Evolutionary conservation across 2,113 vertebrate species (phyloP).

Genomic region (Lophura nycthemera): DNA sequence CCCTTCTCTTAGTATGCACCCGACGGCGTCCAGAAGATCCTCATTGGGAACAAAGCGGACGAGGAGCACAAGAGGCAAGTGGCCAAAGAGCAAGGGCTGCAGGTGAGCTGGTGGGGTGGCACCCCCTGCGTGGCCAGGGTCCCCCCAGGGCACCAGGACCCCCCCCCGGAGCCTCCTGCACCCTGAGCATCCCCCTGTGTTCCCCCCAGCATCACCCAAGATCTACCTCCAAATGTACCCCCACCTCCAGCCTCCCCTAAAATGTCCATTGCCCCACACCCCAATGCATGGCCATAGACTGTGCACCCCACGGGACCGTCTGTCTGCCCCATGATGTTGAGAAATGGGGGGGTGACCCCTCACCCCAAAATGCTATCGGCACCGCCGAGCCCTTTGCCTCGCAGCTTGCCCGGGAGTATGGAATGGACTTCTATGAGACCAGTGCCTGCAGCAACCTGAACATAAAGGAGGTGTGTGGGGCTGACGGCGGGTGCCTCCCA

Average conservation of each 20-base stretch:
- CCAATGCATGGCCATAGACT: not conserved
- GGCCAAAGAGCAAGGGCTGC: constrained; percentile 91
- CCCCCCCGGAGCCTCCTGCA: not conserved
- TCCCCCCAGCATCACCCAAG: not conserved
- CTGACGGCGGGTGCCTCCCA: not conserved
- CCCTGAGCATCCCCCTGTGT: too few species aligned
- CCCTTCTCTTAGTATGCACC: constrained; percentile 86
- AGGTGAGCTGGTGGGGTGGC: constrained; percentile 78
- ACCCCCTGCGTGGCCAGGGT: not conserved
- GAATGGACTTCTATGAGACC: constrained; percentile 99
- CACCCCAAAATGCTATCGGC: not conserved
- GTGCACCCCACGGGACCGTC: not conserved
- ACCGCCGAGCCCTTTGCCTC: constrained; percentile 13
- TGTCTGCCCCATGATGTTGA: not conserved
- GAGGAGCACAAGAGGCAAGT: constrained; percentile 96
- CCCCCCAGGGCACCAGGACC: not conserved
- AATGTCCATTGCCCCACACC: not conserved
- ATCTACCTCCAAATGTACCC: too few species aligned
- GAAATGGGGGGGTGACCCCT: not conserved
- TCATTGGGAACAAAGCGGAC: constrained; percentile 95
- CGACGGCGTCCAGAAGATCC: constrained; percentile 93
- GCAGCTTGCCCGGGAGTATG: constrained; percentile 93
- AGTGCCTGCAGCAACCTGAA: constrained; percentile 98
- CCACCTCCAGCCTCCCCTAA: too few species aligned
- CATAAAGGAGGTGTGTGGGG: constrained; percentile 89